Evolutionary conservation across 2,888 invertebrate species (phyloP).

Genomic region (Acholoe squamosa): DNA sequence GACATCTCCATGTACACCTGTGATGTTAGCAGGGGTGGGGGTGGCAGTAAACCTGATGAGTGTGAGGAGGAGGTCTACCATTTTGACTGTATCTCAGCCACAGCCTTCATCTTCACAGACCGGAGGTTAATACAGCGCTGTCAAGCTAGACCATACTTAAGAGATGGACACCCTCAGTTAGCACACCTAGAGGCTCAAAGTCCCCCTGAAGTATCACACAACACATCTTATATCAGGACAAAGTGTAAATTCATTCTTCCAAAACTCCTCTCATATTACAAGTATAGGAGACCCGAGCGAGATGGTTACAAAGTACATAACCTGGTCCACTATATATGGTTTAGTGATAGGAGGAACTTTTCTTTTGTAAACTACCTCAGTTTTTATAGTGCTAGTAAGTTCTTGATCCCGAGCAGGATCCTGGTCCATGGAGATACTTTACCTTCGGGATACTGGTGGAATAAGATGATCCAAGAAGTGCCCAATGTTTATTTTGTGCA

Average conservation of each 20-base stretch:
- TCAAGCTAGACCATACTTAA: not conserved
- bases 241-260: not conserved
- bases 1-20: constrained; percentile 10
- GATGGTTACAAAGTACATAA: not conserved
- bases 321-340: constrained; percentile 9
- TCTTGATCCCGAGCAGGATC: not conserved
- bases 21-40: not conserved
- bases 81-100: not conserved
- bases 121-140: not conserved
- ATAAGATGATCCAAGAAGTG: constrained; percentile 19
- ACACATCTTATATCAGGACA: not conserved
- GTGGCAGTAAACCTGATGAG: not conserved
- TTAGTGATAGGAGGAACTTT: not conserved
- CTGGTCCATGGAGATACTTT: not conserved
- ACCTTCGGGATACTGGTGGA: not conserved
- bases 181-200: not conserved
- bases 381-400: not conserved
- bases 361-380: constrained; percentile 27
- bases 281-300: not conserved
- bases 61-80: not conserved
- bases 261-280: not conserved
- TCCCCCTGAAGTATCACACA: not conserved
- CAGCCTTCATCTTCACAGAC: not conserved
- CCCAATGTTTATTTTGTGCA: constrained; percentile 46
- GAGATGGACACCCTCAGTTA: not conserved